These are phyloP conservation scores for Belgica antarctica DNA, from an alignment of 2,888 invertebrate genomes.

Conservation along the genomic window DNA sequence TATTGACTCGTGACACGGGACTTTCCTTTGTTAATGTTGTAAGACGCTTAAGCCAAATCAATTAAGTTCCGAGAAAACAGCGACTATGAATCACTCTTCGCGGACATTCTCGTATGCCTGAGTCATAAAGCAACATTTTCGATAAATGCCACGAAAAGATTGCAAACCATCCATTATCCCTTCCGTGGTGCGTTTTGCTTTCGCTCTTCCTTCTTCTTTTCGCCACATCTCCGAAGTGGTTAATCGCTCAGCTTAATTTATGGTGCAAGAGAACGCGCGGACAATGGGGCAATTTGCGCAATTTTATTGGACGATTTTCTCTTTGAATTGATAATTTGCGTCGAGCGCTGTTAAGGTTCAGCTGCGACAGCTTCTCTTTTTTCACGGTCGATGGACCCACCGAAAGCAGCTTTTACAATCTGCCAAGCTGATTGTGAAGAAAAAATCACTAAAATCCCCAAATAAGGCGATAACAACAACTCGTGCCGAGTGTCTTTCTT, in stretches of 20 bases:
- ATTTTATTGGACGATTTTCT: neutral
- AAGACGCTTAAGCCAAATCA: neutral
- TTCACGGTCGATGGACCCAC: slow-evolving; percentile 9
- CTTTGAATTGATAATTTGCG: slow-evolving; percentile 6
- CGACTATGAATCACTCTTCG: too few relatives aligned
- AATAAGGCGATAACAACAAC: slow-evolving; percentile 44
- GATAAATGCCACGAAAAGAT: neutral
- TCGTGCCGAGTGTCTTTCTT: slow-evolving; percentile 36
- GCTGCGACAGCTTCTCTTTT: neutral
- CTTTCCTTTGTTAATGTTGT: slow-evolving; percentile 6
- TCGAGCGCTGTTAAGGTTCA: neutral
- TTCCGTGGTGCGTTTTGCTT: neutral
- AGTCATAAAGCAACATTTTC: slow-evolving; percentile 8
- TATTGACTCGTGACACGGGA: neutral
- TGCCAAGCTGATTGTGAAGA: slow-evolving; percentile 19
- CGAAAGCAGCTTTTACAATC: slow-evolving; percentile 22
- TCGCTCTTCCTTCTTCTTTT: neutral
- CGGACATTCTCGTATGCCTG: neutral
- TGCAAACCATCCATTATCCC: slow-evolving; percentile 31
- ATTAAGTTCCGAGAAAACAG: neutral
- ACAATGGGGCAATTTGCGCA: slow-evolving; percentile 9
- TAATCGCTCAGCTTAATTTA: neutral
- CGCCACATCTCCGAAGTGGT: neutral
- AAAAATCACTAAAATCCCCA: slow-evolving; percentile 32
- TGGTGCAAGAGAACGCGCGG: neutral